phyloP scores from a whole-genome alignment of 2,888 invertebrate genomes.

The Lordiphosa fenestrarum region DNA sequence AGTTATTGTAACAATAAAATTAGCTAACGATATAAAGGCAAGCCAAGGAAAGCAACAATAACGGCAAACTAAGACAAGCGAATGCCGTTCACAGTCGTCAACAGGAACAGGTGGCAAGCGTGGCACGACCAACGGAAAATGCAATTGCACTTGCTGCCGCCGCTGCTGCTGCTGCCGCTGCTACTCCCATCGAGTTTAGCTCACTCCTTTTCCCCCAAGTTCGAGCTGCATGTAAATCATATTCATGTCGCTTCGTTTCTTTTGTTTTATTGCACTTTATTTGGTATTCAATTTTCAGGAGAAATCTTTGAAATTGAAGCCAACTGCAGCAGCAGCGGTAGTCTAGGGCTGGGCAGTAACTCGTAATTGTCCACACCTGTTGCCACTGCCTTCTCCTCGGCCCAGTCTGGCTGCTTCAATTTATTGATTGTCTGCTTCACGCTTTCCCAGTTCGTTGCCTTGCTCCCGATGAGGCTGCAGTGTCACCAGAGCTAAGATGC shows the following conservation, averaged over 20 bases:
- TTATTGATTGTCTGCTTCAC: constrained; percentile 62
- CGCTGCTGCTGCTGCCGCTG: constrained; percentile 4
- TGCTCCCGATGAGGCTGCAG: constrained; percentile 26
- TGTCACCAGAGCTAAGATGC: constrained; percentile 35
- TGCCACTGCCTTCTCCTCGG: constrained; percentile 37
- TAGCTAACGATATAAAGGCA: constrained; percentile 73
- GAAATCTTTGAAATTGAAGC: constrained; percentile 44
- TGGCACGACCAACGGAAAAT: constrained; percentile 67
- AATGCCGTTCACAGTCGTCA: constrained; percentile 27
- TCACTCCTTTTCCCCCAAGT: constrained; percentile 31
- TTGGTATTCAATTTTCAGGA: constrained; percentile 47
- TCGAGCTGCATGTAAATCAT: constrained; percentile 64
- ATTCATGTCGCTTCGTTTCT: constrained; percentile 37
- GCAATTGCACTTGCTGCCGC: constrained; percentile 32
- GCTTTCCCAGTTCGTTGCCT: constrained; percentile 54
- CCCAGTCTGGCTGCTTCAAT: constrained; percentile 16
- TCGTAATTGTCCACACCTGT: constrained; percentile 61
- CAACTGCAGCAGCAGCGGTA: constrained; percentile 9
- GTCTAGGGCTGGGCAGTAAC: constrained; percentile 45
- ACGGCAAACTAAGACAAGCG: constrained; percentile 65
- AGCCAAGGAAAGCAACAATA: constrained; percentile 59
- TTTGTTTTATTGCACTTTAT: constrained; percentile 58
- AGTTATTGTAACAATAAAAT: constrained; percentile 74
- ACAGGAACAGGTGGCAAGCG: constrained; percentile 73
- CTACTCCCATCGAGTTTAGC: constrained; percentile 12